Percentiles rank a stretch among this genome's conserved stretches.
Evolutionary conservation across 2,888 invertebrate species (phyloP).

Genomic region (Ophioninae sp.): DNA sequence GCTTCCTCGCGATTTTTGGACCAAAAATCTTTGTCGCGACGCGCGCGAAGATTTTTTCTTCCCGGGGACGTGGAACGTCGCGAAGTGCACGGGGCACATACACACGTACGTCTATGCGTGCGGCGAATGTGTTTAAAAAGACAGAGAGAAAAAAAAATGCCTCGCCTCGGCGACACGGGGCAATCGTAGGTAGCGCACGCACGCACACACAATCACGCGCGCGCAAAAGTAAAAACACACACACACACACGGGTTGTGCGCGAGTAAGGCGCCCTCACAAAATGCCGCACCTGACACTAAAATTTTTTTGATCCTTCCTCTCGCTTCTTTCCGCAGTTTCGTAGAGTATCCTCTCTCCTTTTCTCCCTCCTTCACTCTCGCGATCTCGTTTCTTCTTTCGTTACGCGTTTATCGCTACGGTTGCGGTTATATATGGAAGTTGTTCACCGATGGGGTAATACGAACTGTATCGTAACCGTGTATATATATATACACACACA

Average conservation of each 20-base stretch:
- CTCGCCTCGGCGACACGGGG: conserved; percentile 66
- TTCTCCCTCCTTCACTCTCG: background rate
- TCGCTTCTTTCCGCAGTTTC: background rate
- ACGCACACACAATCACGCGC: background rate
- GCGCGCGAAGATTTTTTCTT: conserved; percentile 19
- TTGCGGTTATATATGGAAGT: conserved; percentile 14
- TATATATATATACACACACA: background rate
- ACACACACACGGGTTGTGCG: conserved; percentile 12
- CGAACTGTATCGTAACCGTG: conserved; percentile 4
- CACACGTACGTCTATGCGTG: background rate
- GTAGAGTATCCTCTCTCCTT: background rate
- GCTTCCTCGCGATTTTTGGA: conserved; percentile 8
- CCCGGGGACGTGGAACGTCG: conserved; percentile 49
- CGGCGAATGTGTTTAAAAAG: conserved; percentile 1
- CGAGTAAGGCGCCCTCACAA: conserved; percentile 72
- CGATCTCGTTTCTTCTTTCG: conserved; percentile 11
- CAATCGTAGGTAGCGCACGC: conserved; percentile 30
- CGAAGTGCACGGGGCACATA: background rate
- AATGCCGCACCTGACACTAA: conserved; percentile 51
- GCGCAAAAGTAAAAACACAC: conserved; percentile 12
- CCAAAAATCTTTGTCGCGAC: conserved; percentile 20
- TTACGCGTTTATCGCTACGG: conserved; percentile 2
- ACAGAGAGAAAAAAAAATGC: conserved; percentile 64
- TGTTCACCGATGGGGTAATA: conserved; percentile 13
- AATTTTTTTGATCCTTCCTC: conserved; percentile 18